These are phyloP conservation scores for Acleris emargana DNA, from an alignment of 2,888 invertebrate species.

Conservation along the genomic window DNA sequence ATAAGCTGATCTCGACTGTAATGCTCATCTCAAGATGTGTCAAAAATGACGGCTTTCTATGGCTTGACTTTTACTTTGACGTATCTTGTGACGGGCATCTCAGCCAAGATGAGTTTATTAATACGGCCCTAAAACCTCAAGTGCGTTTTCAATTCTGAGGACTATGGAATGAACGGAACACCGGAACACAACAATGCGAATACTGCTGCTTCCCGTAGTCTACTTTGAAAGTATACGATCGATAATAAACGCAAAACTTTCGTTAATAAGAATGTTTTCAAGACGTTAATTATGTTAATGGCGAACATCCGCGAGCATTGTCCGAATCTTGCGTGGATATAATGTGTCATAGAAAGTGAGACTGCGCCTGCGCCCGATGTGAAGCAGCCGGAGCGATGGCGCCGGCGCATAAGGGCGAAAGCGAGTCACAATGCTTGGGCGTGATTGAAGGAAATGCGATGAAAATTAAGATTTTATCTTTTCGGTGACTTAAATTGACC, in stretches of 20 bases:
- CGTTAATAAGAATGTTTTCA: slow-evolving; percentile 15
- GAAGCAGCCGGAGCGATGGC: slow-evolving; percentile 70
- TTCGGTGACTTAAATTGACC: too few species aligned
- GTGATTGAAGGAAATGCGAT: slow-evolving; percentile 1
- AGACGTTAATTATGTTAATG: slow-evolving; percentile 21
- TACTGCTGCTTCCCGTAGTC: too few species aligned
- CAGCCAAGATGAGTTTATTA: too few species aligned
- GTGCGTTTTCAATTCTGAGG: too few species aligned
- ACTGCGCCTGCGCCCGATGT: slow-evolving; percentile 65
- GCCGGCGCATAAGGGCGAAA: slow-evolving; percentile 32
- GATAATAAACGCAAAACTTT: slow-evolving; percentile 16
- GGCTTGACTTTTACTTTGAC: too few species aligned
- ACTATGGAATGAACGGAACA: background rate
- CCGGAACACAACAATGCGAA: too few species aligned
- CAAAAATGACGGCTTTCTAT: too few species aligned
- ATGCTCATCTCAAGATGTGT: too few species aligned
- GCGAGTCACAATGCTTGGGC: slow-evolving; percentile 9
- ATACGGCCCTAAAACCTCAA: too few species aligned
- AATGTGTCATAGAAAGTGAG: slow-evolving; percentile 75
- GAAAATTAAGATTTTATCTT: background rate
- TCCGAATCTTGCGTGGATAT: slow-evolving; percentile 19
- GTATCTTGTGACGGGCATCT: too few species aligned
- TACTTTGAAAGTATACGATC: slow-evolving; percentile 4
- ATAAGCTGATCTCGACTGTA: too few species aligned
- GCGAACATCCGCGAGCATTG: slow-evolving; percentile 19